Evolutionary conservation across 1,140 invertebrate genomes (phyloP), one percentile per base, ranked within the genome.

Genomic region (Drosophila carrolli): DNA sequence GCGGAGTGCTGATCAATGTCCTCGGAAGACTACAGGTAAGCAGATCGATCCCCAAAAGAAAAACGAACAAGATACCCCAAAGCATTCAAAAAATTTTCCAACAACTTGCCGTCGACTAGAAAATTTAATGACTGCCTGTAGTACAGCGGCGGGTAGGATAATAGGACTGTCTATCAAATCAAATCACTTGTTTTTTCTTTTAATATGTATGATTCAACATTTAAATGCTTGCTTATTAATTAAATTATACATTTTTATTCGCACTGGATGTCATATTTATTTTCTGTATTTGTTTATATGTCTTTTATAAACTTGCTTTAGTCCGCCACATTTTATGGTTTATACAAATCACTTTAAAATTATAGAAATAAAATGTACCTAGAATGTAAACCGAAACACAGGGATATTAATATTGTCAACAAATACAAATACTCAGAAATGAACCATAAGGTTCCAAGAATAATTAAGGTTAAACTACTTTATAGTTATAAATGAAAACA

Each of bases 1-100:
- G 98, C 46, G 97, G 98, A 62, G 96, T 99, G 70, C 93, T 98
- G 92, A 97, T 98, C 76, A 97, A 97, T 94, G 98, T 98, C 40
- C 94, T 98, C 68, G 98, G 98, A 84, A 96, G 97, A 93, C 94
- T 99, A 86, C 96, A 98, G 96, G 97, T 98, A 94, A 94, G 91
- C 23, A 19, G 4, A 5, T 11, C 10, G 8, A 35, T n/a, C 1
- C 9, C 11, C 13, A 8, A 4, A 14, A 9, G 10, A 1, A 29
- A 37, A 6, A n/a, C 8, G 7, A 32, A 14, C 5, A 32, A 8
- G 1, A 19, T 16, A 3, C 16, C 10, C n/a, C 57, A 13, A 35
- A 16, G 35, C 41, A 16, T 16, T 23, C 32, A 23, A 14, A 4
- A 44, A 29, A 37, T 32, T 35, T 19, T 2, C 5, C 27, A 44